Conservation (phyloP, 2,113 vertebrate genomes). For the Cynocephalus volans region DNA sequence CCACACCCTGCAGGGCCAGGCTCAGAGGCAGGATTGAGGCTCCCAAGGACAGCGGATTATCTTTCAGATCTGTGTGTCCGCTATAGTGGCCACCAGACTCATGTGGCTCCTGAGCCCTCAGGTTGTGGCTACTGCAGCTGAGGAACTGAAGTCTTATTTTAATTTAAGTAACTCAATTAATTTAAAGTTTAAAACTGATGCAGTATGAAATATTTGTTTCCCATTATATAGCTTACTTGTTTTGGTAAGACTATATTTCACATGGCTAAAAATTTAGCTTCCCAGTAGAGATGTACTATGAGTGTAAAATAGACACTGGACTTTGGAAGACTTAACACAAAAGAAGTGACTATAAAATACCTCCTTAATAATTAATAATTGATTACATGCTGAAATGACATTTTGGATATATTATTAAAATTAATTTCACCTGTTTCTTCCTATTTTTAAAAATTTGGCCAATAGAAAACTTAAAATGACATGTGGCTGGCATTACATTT, state of each 20-base stretch:
- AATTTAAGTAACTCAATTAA: neutral
- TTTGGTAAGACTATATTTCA: neutral
- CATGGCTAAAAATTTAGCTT: neutral
- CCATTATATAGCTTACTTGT: neutral
- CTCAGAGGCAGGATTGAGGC: neutral
- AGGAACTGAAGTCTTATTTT: neutral
- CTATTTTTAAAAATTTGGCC: neutral
- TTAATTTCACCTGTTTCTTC: neutral
- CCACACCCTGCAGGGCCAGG: neutral
- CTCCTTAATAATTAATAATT: neutral
- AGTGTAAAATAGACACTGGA: neutral
- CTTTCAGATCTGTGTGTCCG: too few relatives aligned
- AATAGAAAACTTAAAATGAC: neutral
- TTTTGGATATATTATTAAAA: neutral
- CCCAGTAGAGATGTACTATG: neutral
- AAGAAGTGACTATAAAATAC: neutral
- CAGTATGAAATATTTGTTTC: neutral
- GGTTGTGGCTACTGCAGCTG: rapidly evolving
- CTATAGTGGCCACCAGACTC: rapidly evolving
- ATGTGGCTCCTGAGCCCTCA: neutral
- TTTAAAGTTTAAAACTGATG: neutral
- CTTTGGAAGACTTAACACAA: neutral
- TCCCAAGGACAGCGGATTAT: rapidly evolving
- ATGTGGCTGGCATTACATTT: neutral
- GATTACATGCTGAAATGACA: neutral